Evolutionary conservation across 2,888 invertebrate genomes (phyloP), one percentile per base, ranked within the genome.

Genomic region (Lasioglossum morio): DNA sequence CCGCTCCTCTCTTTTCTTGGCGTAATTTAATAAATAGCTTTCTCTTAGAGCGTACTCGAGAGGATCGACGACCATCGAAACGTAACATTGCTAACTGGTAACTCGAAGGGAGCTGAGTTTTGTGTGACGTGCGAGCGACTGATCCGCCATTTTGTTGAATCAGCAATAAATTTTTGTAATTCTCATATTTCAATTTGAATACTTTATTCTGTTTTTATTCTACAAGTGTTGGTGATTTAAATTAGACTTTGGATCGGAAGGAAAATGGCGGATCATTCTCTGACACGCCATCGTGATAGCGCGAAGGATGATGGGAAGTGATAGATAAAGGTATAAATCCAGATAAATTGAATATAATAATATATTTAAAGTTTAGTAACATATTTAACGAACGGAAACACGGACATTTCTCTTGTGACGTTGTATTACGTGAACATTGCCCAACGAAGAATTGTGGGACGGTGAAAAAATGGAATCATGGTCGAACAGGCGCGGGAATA

Each of bases 341-440:
- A 69, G 12, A 69, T 77, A 70, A 81, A 81, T 72, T 57, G 77
- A 77, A 70, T 48, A 69, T 63, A 78, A 69, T 53, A 77, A 78
- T 81, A 81, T 72, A 81, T 78, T 81, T 72, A 63, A 78, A 48
- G 63, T 78, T 78, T 79, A 81, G 77, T 34, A 72, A 81, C 78
- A 57, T 78, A 78, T 72, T 78, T 78, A 81, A 78, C 63, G 43
- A 78, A 72, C 72, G 70, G 72, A 63, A 57, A 63, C 72, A 48
- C 63, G 70, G 72, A 72, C 57, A 40, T 63, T 46, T 48, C 37
- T 37, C 53, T 69, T 37, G 70, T 53, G 27, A 40, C 37, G 37
- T 81, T 63, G 40, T n/a, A 72, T 48, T 30, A 34, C 72, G 46
- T 72, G 48, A 16, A n/a, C 37, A 14, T 66, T 78, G 48, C 40